Evolutionary conservation across 2,797 vertebrate genomes (phyloP), one percentile per base, ranked within the genome.

Genomic region (Basileuterus tristriatus): DNA sequence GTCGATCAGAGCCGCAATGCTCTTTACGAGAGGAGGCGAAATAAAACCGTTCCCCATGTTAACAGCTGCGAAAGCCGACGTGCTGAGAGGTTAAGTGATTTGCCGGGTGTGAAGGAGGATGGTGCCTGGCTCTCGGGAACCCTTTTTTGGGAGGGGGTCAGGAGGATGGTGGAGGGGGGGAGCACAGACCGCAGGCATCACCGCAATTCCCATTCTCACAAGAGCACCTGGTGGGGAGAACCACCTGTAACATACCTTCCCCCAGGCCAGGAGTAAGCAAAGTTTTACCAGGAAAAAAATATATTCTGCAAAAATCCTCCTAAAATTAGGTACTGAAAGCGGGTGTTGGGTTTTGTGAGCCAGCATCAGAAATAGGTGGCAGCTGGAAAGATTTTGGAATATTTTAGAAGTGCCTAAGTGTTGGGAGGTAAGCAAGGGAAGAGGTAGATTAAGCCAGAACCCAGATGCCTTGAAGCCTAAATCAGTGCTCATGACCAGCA

Each of bases 71-170:
- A 89, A 87, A 92, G 87, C 68, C 0, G 1, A 17, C 1, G 17
- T 75, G 82, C 64, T 26, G 70, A 68, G 87, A 88, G 64, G 87
- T 91, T 95, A 94, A 96, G 95, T 88, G 93, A 87, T 94, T 94
- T 93, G 82, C 70, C 16, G 4, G 60, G 71, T 59, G 29, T 36
- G 53, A 84, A 84, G 69, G 23, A 72, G 67, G 59, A 75, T 53
- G 70, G 68, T 1, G 20, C 68, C 68, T 5, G 3, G 44, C 58
- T 81, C 87, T 59, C 0, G 0, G 65, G 49, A 89, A 21, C 39
- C 37, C 53, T 3, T 2, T 78, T 92, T 80, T 29, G 21, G 47
- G 46, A 62, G 63, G 34, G 37, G 30, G 5, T 12, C 3, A 3
- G 55, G 19, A 21, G 55, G 49, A 27, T 4, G 0, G 0, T 1